A percentile compares a stretch with the other conserved stretches of the same genome.
These are phyloP conservation scores for Zelleria hepariella DNA, from an alignment of 2,888 invertebrate genomes.

Conservation along the genomic window DNA sequence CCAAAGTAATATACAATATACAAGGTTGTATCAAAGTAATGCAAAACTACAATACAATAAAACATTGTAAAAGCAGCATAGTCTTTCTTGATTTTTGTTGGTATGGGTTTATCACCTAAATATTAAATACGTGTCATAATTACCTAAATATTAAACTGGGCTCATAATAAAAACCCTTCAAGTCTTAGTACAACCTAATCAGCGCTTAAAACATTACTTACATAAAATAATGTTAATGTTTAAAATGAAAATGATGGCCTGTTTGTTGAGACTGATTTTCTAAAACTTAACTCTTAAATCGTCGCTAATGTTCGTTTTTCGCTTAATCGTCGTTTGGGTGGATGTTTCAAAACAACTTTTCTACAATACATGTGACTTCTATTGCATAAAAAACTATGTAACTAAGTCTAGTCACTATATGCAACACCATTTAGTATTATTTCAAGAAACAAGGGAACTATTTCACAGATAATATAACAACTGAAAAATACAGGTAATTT, in stretches of 20 bases:
- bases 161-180: neutral
- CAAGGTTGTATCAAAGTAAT: too few relatives aligned
- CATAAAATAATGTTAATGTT: constrained; percentile 36
- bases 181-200: neutral
- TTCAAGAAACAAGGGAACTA: neutral
- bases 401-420: neutral
- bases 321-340: constrained; percentile 21
- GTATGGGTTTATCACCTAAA: too few relatives aligned
- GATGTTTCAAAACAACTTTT: constrained; percentile 4
- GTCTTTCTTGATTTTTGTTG: too few relatives aligned
- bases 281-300: constrained; percentile 56
- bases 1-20: too few relatives aligned
- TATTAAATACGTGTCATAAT: neutral
- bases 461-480: neutral
- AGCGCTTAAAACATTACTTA: neutral
- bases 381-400: neutral
- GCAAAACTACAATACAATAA: too few relatives aligned
- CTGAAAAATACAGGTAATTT: neutral
- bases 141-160: neutral
- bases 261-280: constrained; percentile 70
- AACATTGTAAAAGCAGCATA: too few relatives aligned
- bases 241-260: constrained; percentile 60
- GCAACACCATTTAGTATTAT: neutral
- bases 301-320: constrained; percentile 29
- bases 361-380: neutral